Evolutionary conservation across 2,797 vertebrate genomes (phyloP).

Genomic region (Pteropus rufus): DNA sequence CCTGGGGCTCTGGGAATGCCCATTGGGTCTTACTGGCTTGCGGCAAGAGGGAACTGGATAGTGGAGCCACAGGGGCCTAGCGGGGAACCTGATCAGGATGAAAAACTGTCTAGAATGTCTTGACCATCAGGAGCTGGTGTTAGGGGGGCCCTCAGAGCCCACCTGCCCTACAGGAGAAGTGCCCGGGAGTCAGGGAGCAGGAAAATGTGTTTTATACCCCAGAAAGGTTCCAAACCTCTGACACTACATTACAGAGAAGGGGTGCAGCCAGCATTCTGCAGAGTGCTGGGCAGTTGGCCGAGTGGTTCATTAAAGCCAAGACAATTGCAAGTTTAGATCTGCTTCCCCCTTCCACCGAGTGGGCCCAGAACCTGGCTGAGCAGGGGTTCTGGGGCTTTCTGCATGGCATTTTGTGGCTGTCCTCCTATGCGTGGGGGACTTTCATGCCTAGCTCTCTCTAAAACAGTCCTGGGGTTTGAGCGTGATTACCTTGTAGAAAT

Average conservation of each 20-base stretch:
- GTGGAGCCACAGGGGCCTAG: neutral
- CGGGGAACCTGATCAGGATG: neutral
- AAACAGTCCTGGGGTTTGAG: neutral
- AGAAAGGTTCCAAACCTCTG: neutral
- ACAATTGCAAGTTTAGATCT: accelerated
- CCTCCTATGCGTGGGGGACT: accelerated
- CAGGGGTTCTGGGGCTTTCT: neutral
- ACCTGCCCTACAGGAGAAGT: neutral
- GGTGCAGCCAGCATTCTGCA: neutral
- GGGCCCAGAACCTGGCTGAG: neutral
- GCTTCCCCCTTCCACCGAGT: neutral
- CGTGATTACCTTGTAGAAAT: neutral
- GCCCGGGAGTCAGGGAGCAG: neutral
- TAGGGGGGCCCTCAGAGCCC: neutral
- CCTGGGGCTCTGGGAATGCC: neutral
- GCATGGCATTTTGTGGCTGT: neutral
- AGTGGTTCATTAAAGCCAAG: neutral
- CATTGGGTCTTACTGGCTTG: neutral
- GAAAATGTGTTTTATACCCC: neutral
- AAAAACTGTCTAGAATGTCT: neutral
- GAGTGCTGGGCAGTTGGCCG: neutral
- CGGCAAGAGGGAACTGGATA: accelerated
- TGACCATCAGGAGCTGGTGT: neutral
- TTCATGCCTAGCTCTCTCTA: neutral
- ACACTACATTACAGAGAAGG: neutral